Percentiles rank a stretch among this genome's conserved stretches.
These are phyloP conservation scores for Anhinga anhinga DNA, from an alignment of 2,113 vertebrate species.

Conservation along the genomic window DNA sequence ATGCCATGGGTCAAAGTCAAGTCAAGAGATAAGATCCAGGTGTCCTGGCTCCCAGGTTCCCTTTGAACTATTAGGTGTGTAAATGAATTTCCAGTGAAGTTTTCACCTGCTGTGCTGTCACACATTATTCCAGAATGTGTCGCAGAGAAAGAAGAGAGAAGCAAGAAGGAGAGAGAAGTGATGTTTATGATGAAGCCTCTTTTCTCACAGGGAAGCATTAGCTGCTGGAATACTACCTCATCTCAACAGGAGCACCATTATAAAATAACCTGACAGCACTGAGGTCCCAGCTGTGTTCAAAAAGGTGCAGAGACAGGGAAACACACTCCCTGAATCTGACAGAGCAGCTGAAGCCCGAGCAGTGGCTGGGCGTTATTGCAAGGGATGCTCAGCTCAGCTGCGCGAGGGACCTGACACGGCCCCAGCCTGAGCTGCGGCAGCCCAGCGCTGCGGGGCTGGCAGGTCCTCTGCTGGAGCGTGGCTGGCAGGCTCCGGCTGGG, in stretches of 20 bases:
- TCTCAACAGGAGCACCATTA: background rate
- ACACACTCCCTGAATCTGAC: background rate
- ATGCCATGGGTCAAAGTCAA: background rate
- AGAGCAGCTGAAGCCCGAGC: background rate
- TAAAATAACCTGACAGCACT: background rate
- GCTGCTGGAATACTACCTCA: background rate
- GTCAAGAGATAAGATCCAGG: background rate
- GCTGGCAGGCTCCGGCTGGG: background rate
- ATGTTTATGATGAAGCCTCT: background rate
- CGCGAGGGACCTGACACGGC: background rate
- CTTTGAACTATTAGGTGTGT: background rate
- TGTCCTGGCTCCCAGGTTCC: background rate
- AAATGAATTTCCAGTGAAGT: background rate
- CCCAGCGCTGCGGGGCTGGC: rapidly evolving
- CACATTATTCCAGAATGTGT: background rate
- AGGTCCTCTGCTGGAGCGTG: background rate
- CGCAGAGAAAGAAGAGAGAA: background rate
- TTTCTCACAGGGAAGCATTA: background rate
- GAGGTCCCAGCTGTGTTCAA: background rate
- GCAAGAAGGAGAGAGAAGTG: background rate
- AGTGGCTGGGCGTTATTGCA: background rate
- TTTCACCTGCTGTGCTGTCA: background rate
- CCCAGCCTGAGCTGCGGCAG: background rate
- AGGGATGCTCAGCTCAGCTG: background rate
- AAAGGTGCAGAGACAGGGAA: background rate